These are phyloP conservation scores for Bucco capensis DNA, from an alignment of 2,113 vertebrate genomes.

Conservation along the genomic window DNA sequence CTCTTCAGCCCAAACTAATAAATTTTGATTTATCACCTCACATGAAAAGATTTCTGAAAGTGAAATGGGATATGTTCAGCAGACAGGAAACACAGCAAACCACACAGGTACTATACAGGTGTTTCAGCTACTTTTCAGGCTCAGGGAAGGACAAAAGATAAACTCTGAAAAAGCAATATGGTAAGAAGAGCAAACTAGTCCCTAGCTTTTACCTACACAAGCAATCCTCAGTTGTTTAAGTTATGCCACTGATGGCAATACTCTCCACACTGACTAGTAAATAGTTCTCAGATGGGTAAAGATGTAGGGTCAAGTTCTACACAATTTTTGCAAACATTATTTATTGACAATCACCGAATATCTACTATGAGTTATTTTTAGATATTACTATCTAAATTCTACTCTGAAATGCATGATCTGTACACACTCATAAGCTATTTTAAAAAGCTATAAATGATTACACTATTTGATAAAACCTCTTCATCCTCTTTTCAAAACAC, in stretches of 20 bases:
- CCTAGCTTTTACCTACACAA: neutral
- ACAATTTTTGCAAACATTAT: neutral
- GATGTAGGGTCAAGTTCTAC: neutral
- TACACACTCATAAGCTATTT: neutral
- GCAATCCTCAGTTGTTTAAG: neutral
- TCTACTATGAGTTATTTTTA: neutral
- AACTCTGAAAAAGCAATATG: neutral
- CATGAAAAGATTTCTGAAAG: neutral
- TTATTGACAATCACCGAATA: neutral
- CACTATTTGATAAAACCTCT: neutral
- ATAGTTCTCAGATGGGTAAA: neutral
- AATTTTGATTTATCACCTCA: conserved; percentile 17
- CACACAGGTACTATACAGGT: neutral
- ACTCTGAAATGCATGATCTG: neutral
- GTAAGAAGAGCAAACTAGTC: neutral
- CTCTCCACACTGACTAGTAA: neutral
- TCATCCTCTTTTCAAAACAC: neutral
- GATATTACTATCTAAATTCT: neutral
- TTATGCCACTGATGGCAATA: neutral
- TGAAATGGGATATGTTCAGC: neutral
- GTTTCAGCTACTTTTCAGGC: neutral
- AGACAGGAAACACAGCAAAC: neutral
- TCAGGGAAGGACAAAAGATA: neutral
- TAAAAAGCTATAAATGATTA: neutral
- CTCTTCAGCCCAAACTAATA: conserved; percentile 20